Evolutionary conservation across 2,888 invertebrate genomes (phyloP).

Genomic region (Sinodicranocentrus sp.): DNA sequence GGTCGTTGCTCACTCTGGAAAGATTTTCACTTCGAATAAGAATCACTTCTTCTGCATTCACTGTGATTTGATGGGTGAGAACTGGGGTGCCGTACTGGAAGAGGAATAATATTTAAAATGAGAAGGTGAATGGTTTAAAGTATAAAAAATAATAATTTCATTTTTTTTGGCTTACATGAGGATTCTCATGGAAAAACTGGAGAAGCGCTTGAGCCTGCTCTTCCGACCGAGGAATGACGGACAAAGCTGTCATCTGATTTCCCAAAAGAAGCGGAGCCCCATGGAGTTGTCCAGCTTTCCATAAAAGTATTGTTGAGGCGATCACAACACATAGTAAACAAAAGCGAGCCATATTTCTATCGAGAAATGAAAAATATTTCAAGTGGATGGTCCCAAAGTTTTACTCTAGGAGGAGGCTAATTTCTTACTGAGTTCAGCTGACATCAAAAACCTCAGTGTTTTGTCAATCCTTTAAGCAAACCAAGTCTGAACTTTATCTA

Average conservation of each 20-base stretch:
- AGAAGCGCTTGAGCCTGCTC: constrained; percentile 47
- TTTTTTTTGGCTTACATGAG: constrained; percentile 40
- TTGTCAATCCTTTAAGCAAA: too few species aligned
- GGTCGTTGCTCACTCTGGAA: constrained; percentile 25
- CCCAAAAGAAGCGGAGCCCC: constrained; percentile 55
- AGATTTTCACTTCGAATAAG: constrained; percentile 32
- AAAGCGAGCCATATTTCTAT: too few species aligned
- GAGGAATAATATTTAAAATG: too few species aligned
- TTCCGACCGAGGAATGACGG: constrained; percentile 58
- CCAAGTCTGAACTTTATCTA: too few species aligned
- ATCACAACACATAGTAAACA: too few species aligned
- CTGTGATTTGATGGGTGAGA: constrained; percentile 23
- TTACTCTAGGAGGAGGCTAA: not conserved
- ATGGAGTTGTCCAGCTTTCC: not conserved
- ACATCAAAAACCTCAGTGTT: too few species aligned
- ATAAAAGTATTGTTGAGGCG: not conserved
- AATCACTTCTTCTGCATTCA: constrained; percentile 35
- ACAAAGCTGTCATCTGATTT: constrained; percentile 56
- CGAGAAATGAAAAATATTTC: too few species aligned
- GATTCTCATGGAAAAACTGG: constrained; percentile 49
- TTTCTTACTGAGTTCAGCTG: too few species aligned
- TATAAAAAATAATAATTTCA: not conserved
- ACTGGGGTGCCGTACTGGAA: too few species aligned
- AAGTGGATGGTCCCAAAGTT: too few species aligned
- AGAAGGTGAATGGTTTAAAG: too few species aligned